phyloP scores from a whole-genome alignment of 2,888 invertebrate species.

The Chrysina gloriosa region DNA sequence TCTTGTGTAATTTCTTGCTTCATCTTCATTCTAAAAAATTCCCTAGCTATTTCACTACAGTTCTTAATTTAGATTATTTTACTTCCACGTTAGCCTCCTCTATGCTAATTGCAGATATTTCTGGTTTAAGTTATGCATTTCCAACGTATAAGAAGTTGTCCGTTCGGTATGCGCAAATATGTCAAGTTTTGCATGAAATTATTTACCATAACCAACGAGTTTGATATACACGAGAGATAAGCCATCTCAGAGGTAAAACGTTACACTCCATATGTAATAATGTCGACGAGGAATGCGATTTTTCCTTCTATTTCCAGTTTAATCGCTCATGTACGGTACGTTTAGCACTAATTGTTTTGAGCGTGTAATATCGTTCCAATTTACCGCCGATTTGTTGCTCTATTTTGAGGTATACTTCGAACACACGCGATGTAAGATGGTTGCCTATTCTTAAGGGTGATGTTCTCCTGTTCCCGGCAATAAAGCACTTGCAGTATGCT shows the following conservation, averaged over 20 bases:
- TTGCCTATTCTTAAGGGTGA: slow-evolving; percentile 19
- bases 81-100: no score
- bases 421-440: slow-evolving; percentile 19
- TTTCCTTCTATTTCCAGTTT: neutral
- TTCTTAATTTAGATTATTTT: no score
- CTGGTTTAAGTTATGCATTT: no score
- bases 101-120: no score
- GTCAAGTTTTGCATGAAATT: neutral
- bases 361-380: slow-evolving; percentile 13
- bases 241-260: slow-evolving; percentile 3
- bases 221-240: neutral
- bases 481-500: no score
- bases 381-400: neutral
- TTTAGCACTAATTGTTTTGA: slow-evolving; percentile 14
- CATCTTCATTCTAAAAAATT: no score
- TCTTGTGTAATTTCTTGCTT: no score
- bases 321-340: slow-evolving; percentile 15
- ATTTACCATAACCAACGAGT: slow-evolving; percentile 6
- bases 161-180: neutral
- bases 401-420: neutral
- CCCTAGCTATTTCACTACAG: no score
- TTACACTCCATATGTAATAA: neutral
- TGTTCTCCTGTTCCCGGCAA: neutral
- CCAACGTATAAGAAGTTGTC: no score
- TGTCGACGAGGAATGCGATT: neutral